phyloP scores from a whole-genome alignment of 2,888 invertebrate genomes.

The Meganola albula region DNA sequence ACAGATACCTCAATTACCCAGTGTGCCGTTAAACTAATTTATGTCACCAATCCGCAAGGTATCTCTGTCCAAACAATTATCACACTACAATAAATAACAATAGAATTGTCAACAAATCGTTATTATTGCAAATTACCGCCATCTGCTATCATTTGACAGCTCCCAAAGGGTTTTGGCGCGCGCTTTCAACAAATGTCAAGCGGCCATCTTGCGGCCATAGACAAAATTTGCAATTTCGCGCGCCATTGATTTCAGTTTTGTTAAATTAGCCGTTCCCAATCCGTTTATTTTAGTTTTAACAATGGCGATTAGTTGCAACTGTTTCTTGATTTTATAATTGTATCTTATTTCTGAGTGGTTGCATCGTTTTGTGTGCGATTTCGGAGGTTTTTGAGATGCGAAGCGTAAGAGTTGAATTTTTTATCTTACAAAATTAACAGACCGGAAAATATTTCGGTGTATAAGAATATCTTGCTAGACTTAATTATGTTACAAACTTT shows the following conservation, averaged over 20 bases:
- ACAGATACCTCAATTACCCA: conserved; percentile 10
- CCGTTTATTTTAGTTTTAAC: conserved; percentile 44
- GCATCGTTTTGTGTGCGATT: no score
- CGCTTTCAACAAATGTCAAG: conserved; percentile 56
- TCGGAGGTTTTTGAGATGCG: no score
- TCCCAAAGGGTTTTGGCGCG: conserved; percentile 74
- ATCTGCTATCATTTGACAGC: conserved; percentile 58
- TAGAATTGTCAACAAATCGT: conserved; percentile 60
- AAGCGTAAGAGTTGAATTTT: no score
- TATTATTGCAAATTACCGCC: conserved; percentile 63
- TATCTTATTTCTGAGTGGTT: no score
- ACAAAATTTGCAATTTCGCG: conserved; percentile 68
- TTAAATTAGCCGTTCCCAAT: conserved; percentile 60
- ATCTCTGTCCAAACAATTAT: conserved; percentile 61
- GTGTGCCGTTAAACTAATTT: conserved; percentile 20
- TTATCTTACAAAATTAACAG: no score
- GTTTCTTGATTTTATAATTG: conserved; percentile 26
- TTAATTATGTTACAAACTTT: no score
- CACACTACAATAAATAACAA: conserved; percentile 63
- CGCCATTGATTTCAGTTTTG: conserved; percentile 62
- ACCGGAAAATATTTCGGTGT: no score
- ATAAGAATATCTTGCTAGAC: no score
- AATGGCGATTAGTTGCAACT: conserved; percentile 15
- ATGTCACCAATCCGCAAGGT: conserved; percentile 19
- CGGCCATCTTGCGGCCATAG: conserved; percentile 61